Percentiles rank a stretch among this genome's conserved stretches.
Evolutionary conservation across 2,113 vertebrate species (phyloP).

Genomic region (Antechinus flavipes): DNA sequence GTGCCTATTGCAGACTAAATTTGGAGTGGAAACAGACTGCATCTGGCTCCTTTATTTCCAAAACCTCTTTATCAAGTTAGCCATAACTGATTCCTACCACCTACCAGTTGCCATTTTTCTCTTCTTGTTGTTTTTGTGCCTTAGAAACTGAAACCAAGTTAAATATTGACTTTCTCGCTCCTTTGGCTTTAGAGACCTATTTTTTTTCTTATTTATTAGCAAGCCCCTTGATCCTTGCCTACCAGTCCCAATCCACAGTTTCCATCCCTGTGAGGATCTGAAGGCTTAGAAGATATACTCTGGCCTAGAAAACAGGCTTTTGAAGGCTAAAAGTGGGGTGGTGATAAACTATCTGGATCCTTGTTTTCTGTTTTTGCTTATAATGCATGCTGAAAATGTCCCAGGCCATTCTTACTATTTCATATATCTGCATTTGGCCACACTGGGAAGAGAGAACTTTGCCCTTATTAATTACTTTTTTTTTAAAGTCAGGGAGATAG

Average conservation of each 20-base stretch:
- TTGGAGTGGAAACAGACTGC: background rate
- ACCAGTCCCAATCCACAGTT: background rate
- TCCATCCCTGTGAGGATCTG: background rate
- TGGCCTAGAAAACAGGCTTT: background rate
- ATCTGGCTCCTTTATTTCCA: background rate
- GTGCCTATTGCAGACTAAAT: background rate
- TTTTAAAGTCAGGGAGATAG: background rate
- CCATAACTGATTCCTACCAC: background rate
- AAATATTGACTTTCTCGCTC: background rate
- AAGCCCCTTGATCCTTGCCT: background rate
- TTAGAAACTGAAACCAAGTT: conserved; percentile 2
- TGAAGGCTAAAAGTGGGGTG: background rate
- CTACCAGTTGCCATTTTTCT: background rate
- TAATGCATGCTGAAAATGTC: background rate
- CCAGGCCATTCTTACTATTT: background rate
- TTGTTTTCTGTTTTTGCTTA: background rate
- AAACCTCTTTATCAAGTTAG: background rate
- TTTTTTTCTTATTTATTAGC: background rate
- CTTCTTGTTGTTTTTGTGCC: background rate
- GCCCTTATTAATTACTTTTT: background rate
- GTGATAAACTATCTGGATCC: background rate
- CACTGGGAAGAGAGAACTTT: background rate
- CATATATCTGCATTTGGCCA: background rate
- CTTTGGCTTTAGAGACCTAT: background rate
- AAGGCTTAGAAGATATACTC: background rate